phyloP scores from a whole-genome alignment of 2,888 invertebrate genomes.

The Trichogramma evanescens region DNA sequence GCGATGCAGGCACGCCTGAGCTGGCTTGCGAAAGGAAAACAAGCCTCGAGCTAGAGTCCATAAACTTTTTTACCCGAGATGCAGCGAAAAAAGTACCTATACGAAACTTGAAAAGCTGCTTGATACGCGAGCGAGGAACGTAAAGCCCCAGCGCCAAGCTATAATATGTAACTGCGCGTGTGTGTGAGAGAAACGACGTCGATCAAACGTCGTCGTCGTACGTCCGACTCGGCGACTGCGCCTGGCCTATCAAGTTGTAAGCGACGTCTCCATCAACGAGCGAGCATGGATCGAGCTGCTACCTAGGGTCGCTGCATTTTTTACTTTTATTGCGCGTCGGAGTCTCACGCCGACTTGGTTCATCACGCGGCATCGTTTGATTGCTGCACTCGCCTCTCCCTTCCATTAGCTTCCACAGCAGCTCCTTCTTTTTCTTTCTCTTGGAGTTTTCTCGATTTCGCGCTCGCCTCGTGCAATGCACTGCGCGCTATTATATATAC shows the following conservation, averaged over 20 bases:
- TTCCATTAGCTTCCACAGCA: too few relatives aligned
- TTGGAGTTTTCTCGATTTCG: too few relatives aligned
- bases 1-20: neutral
- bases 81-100: neutral
- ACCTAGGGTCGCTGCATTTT: constrained; percentile 22
- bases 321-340: constrained; percentile 31
- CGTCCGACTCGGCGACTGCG: constrained; percentile 6
- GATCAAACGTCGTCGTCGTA: constrained; percentile 35
- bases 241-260: constrained; percentile 27
- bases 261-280: constrained; percentile 38
- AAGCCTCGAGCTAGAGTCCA: too few relatives aligned
- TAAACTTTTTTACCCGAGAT: too few relatives aligned
- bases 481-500: too few relatives aligned
- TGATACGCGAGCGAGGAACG: constrained; percentile 6
- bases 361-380: neutral
- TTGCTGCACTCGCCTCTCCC: too few relatives aligned
- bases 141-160: neutral
- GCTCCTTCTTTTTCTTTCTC: too few relatives aligned
- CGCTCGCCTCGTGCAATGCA: too few relatives aligned
- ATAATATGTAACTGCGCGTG: neutral
- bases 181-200: constrained; percentile 31
- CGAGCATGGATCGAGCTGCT: constrained; percentile 27
- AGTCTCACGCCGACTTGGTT: constrained; percentile 13
- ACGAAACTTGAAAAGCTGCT: constrained; percentile 12
- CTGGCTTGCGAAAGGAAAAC: neutral